Conservation (phyloP, 2,113 vertebrate genomes). For the Microcebus lehilahytsara region DNA sequence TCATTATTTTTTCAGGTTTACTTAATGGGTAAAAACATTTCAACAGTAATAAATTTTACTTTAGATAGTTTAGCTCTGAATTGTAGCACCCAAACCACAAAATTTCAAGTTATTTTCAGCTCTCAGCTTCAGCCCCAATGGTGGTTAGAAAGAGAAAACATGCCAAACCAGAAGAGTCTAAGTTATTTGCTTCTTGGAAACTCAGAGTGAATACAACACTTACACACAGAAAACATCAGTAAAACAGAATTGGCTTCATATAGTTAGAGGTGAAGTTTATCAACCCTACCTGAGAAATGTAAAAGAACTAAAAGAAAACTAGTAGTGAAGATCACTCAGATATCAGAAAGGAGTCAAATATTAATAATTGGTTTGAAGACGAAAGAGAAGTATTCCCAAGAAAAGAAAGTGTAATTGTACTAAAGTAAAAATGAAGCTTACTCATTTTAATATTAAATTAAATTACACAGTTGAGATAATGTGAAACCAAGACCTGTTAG, state of each 20-base stretch:
- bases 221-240: slow-evolving; percentile 53
- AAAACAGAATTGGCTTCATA: slow-evolving; percentile 51
- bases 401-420: slow-evolving; percentile 38
- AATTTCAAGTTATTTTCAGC: slow-evolving; percentile 78
- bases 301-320: slow-evolving; percentile 19
- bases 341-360: slow-evolving; percentile 26
- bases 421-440: slow-evolving; percentile 27
- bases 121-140: slow-evolving; percentile 73
- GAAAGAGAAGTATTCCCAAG: slow-evolving; percentile 36
- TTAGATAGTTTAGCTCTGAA: slow-evolving; percentile 69
- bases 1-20: slow-evolving; percentile 76
- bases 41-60: slow-evolving; percentile 72
- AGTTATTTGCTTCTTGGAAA: slow-evolving; percentile 70
- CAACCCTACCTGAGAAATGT: background rate
- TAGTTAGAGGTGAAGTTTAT: slow-evolving; percentile 60
- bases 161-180: slow-evolving; percentile 57
- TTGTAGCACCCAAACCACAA: slow-evolving; percentile 79
- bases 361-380: background rate
- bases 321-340: background rate
- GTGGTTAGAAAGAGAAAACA: slow-evolving; percentile 59
- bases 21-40: slow-evolving; percentile 72
- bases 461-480: background rate
- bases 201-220: slow-evolving; percentile 53
- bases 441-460: background rate
- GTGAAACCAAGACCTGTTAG: background rate